phyloP scores from a whole-genome alignment of 2,113 vertebrate species.

The Nothocercus nigrocapillus region DNA sequence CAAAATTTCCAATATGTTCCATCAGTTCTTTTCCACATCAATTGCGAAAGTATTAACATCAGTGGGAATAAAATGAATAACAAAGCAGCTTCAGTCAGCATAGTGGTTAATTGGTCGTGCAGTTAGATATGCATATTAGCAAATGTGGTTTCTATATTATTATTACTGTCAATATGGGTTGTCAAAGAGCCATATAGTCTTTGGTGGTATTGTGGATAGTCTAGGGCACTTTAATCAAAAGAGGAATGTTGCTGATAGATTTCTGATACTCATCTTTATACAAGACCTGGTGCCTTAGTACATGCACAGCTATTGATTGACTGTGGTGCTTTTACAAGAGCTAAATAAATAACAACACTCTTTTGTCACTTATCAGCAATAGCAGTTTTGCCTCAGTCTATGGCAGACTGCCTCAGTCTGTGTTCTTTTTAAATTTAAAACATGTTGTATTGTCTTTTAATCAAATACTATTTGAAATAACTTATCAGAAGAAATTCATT shows the following conservation, averaged over 20 bases:
- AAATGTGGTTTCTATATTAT: constrained; percentile 79
- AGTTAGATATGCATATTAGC: constrained; percentile 78
- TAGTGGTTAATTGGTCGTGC: constrained; percentile 78
- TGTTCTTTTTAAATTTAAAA: constrained; percentile 54
- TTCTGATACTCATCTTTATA: constrained; percentile 85
- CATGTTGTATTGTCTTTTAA: constrained; percentile 60
- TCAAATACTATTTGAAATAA: constrained; percentile 52
- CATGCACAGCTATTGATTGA: constrained; percentile 80
- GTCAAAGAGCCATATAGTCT: constrained; percentile 71
- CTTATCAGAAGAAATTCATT: constrained; percentile 64
- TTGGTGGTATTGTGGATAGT: constrained; percentile 68
- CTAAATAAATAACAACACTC: constrained; percentile 67
- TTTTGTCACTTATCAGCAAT: constrained; percentile 67
- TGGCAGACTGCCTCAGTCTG: not conserved
- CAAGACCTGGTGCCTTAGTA: constrained; percentile 77
- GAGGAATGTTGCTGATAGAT: constrained; percentile 75
- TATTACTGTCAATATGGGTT: constrained; percentile 78
- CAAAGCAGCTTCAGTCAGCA: constrained; percentile 77
- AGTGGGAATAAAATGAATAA: constrained; percentile 76
- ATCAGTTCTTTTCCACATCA: constrained; percentile 73
- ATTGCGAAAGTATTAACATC: constrained; percentile 73
- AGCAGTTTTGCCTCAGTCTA: constrained; percentile 10
- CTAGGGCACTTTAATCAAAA: constrained; percentile 69
- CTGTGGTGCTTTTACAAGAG: constrained; percentile 64
- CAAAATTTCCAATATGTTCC: constrained; percentile 67